These are phyloP conservation scores for Achatina immaculata DNA, from an alignment of 1,140 invertebrate species.

Conservation along the genomic window DNA sequence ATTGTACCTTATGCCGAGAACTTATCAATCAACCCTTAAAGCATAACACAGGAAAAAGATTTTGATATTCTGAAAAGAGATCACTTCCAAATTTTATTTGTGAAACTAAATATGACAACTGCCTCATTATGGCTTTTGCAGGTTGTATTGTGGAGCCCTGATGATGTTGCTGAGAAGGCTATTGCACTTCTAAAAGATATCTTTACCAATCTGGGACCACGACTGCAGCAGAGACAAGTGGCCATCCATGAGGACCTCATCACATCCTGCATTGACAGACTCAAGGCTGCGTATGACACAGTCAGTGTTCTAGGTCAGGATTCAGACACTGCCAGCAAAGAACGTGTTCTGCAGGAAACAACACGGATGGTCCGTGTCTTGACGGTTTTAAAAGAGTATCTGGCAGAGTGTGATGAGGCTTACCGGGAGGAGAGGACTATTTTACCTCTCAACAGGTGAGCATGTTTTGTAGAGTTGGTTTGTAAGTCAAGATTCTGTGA, in stretches of 20 bases:
- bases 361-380: conserved; percentile 93
- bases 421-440: conserved; percentile 91
- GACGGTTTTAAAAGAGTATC: conserved; percentile 94
- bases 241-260: conserved; percentile 94
- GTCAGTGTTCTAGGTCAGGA: conserved; percentile 73
- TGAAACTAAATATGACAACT: too few species aligned
- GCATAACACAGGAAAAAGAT: too few species aligned
- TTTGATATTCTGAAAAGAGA: too few species aligned
- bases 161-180: conserved; percentile 92
- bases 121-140: too few species aligned
- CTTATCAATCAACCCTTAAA: too few species aligned
- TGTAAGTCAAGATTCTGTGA: too few species aligned
- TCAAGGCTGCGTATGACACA: conserved; percentile 84
- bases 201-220: conserved; percentile 91
- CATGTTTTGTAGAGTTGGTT: neutral
- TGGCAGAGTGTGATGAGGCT: conserved; percentile 93
- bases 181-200: conserved; percentile 94
- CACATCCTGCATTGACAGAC: conserved; percentile 86
- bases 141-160: conserved; percentile 88
- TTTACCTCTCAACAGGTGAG: conserved; percentile 85
- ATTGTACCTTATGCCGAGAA: too few species aligned
- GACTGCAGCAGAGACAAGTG: conserved; percentile 81
- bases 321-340: conserved; percentile 70
- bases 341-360: conserved; percentile 80
- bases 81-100: too few species aligned